Evolutionary conservation across 1,140 invertebrate genomes (phyloP).

Genomic region (Chironomus striatipennis): DNA sequence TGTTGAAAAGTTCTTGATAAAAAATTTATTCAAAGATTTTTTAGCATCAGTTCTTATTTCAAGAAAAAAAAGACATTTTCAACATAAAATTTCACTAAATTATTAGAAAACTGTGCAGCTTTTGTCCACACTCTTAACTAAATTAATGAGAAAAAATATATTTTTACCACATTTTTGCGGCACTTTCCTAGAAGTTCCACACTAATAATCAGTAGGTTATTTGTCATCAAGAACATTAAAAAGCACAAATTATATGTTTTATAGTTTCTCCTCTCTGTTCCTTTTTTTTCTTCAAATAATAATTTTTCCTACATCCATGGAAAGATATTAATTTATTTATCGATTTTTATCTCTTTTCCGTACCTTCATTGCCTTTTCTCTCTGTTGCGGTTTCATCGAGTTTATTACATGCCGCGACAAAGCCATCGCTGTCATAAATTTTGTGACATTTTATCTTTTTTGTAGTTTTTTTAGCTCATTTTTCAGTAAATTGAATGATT

Average conservation of each 20-base stretch:
- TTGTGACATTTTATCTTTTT: constrained; percentile 14
- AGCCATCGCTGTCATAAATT: constrained; percentile 18
- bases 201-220: constrained; percentile 1
- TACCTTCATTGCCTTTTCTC: not conserved
- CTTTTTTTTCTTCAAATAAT: not conserved
- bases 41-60: too few species aligned
- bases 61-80: too few species aligned
- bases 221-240: constrained; percentile 16
- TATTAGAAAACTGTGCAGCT: too few species aligned
- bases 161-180: not conserved
- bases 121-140: too few species aligned
- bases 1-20: too few species aligned
- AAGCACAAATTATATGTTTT: not conserved
- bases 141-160: too few species aligned
- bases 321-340: not conserved
- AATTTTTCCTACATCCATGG: not conserved
- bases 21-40: too few species aligned
- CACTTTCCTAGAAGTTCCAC: constrained; percentile 16
- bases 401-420: constrained; percentile 21
- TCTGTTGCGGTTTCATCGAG: not conserved
- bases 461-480: not conserved
- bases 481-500: not conserved
- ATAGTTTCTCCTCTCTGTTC: not conserved
- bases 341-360: not conserved
- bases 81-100: too few species aligned